phyloP scores from a whole-genome alignment of 2,113 vertebrate species.

The Mionectes macconnelli region DNA sequence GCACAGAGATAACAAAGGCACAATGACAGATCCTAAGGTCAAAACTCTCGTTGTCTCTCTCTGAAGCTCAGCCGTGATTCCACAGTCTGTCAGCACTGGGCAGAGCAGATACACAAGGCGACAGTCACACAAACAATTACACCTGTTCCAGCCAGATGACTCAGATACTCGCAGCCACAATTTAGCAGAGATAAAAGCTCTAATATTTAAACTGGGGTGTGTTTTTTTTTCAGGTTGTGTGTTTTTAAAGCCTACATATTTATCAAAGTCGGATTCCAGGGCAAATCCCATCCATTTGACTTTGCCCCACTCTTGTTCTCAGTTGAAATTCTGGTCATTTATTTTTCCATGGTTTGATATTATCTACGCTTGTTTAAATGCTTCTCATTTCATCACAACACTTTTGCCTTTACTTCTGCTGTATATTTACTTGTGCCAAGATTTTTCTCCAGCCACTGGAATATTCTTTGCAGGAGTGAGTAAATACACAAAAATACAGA shows the following conservation, averaged over 20 bases:
- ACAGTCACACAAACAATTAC: not conserved
- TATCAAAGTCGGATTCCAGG: not conserved
- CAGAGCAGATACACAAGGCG: not conserved
- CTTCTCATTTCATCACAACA: not conserved
- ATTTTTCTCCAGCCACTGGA: not conserved
- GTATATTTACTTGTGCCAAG: not conserved
- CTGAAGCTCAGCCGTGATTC: not conserved
- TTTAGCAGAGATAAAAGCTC: slow-evolving; percentile 17
- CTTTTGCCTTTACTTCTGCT: not conserved
- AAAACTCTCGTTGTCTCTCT: not conserved
- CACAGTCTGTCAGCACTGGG: not conserved
- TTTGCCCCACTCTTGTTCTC: not conserved
- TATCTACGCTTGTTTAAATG: not conserved
- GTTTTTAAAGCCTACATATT: slow-evolving; percentile 24
- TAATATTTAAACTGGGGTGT: not conserved
- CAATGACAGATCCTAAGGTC: slow-evolving; percentile 43
- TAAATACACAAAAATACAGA: not conserved
- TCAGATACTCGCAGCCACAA: not conserved
- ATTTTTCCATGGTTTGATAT: not conserved
- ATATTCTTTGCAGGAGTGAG: not conserved
- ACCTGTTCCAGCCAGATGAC: slow-evolving; percentile 15
- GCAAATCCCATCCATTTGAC: slow-evolving; percentile 10
- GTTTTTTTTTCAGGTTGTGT: not conserved
- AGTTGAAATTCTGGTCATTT: not conserved
- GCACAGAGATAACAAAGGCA: not conserved